phyloP scores from a whole-genome alignment of 2,113 vertebrate species.

The Theristicus caerulescens region DNA sequence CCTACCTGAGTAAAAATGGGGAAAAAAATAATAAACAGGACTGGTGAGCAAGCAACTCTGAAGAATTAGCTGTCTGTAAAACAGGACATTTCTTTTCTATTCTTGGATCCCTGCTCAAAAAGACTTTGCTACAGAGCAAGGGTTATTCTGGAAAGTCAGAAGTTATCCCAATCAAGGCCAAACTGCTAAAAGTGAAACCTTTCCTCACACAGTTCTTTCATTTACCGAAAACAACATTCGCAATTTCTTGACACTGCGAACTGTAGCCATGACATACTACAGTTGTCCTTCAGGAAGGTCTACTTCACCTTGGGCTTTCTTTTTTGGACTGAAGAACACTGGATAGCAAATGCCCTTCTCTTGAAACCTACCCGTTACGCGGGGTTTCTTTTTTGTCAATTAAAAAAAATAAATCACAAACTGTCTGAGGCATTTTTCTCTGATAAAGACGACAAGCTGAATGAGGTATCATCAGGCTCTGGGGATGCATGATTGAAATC shows the following conservation, averaged over 20 bases:
- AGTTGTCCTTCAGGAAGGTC: neutral
- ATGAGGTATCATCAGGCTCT: slow-evolving; percentile 80
- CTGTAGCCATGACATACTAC: slow-evolving; percentile 2
- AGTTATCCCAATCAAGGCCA: slow-evolving; percentile 29
- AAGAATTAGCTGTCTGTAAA: neutral
- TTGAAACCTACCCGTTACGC: neutral
- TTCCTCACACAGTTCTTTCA: neutral
- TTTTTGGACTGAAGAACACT: slow-evolving; percentile 36
- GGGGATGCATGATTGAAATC: slow-evolving; percentile 79
- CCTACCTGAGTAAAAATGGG: slow-evolving; percentile 77
- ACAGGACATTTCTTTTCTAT: neutral
- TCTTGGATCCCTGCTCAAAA: slow-evolving; percentile 33
- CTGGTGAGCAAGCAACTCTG: slow-evolving; percentile 11
- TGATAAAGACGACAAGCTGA: slow-evolving; percentile 88
- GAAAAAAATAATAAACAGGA: slow-evolving; percentile 56
- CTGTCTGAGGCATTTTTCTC: slow-evolving; percentile 83
- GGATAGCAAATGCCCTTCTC: slow-evolving; percentile 33
- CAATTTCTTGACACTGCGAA: neutral
- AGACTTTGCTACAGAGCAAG: slow-evolving; percentile 50
- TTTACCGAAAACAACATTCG: slow-evolving; percentile 2
- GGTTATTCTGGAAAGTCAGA: slow-evolving; percentile 33
- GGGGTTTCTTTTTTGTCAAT: neutral
- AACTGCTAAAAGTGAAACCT: slow-evolving; percentile 41
- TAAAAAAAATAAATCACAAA: slow-evolving; percentile 69
- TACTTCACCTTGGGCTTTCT: neutral